phyloP scores from a whole-genome alignment of 2,888 invertebrate species.

The Gortyna flavago region DNA sequence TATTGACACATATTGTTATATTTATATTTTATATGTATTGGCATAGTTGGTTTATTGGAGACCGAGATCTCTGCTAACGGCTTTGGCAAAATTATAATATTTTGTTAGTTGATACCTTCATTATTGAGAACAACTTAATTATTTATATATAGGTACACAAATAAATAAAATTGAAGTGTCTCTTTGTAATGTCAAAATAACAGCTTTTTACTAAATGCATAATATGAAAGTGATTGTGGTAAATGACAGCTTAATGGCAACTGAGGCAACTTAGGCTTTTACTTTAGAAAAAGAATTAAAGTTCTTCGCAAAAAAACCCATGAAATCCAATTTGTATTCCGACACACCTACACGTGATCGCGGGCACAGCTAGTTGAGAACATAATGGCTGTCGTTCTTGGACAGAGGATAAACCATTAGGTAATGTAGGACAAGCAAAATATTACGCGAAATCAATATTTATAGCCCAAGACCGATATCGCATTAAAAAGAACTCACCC shows the following conservation, averaged over 20 bases:
- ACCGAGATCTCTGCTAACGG: background rate
- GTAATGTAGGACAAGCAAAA: background rate
- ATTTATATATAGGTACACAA: background rate
- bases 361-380: background rate
- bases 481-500: constrained; percentile 3
- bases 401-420: background rate
- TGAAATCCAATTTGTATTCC: too few species aligned
- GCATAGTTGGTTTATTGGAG: background rate
- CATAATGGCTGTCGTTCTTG: background rate
- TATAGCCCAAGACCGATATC: background rate
- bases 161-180: too few species aligned
- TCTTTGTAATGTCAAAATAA: too few species aligned
- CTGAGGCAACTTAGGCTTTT: too few species aligned
- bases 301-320: too few species aligned
- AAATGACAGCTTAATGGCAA: too few species aligned
- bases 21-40: constrained; percentile 3
- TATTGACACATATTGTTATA: constrained; percentile 21
- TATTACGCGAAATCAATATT: constrained; percentile 16
- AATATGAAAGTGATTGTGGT: too few species aligned
- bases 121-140: background rate
- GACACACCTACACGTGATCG: too few species aligned
- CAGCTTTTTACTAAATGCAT: too few species aligned
- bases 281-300: too few species aligned
- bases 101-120: background rate
- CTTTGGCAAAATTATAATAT: background rate